A percentile compares a stretch with the other conserved stretches of the same genome.
phyloP scores from a whole-genome alignment of 2,113 vertebrate species.

The Vanacampus margaritifer region DNA sequence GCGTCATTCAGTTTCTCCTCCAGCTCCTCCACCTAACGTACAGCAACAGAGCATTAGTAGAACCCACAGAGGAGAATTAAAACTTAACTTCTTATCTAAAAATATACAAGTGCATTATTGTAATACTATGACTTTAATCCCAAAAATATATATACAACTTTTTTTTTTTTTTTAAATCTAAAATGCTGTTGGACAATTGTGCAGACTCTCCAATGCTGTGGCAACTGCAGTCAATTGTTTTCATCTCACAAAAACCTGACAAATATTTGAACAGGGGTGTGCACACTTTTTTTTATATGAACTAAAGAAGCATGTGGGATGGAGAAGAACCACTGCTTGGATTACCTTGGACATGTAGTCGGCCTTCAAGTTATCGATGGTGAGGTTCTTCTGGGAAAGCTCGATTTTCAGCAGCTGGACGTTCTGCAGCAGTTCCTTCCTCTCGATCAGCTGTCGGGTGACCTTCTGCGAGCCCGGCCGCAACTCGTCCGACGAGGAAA shows the following conservation, averaged over 20 bases:
- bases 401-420: constrained; percentile 91
- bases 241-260: too few relatives aligned
- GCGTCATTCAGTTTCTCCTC: constrained; percentile 93
- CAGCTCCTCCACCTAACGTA: constrained; percentile 84
- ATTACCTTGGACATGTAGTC: constrained; percentile 91
- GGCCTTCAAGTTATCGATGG: constrained; percentile 92
- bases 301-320: not conserved
- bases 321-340: not conserved
- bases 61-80: not conserved
- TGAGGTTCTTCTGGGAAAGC: constrained; percentile 88
- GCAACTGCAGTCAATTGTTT: too few relatives aligned
- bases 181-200: too few relatives aligned
- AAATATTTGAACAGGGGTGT: not conserved
- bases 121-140: too few relatives aligned
- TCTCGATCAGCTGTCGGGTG: constrained; percentile 88
- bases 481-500: constrained; percentile 92
- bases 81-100: too few relatives aligned
- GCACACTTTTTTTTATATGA: not conserved
- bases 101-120: too few relatives aligned
- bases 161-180: too few relatives aligned
- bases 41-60: not conserved
- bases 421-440: constrained; percentile 88
- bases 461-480: constrained; percentile 78
- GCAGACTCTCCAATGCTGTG: too few relatives aligned
- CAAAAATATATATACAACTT: too few relatives aligned